Percentiles rank a stretch among this genome's conserved stretches.
Evolutionary conservation across 2,888 invertebrate genomes (phyloP).

Genomic region (Exocentrus adspersus): DNA sequence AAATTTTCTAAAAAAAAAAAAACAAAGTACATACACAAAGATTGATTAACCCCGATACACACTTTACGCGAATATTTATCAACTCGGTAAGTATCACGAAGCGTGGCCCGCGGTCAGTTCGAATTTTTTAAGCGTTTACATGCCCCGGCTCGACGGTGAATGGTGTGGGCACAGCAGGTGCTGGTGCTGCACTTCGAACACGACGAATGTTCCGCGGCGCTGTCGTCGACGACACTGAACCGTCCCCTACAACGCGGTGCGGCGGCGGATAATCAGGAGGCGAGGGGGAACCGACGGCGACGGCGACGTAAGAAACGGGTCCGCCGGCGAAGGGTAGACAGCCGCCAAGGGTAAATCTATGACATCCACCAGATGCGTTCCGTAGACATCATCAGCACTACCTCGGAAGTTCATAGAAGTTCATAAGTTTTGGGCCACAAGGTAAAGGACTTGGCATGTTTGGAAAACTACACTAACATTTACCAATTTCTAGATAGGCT

Average conservation of each 20-base stretch:
- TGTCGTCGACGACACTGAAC: conserved; percentile 21
- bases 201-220: conserved; percentile 16
- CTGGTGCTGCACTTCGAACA: conserved; percentile 28
- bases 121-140: conserved; percentile 30
- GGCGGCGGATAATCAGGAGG: conserved; percentile 24
- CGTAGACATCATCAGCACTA: too few relatives aligned
- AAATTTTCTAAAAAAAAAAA: conserved; percentile 15
- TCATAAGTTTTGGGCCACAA: too few relatives aligned
- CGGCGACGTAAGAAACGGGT: conserved; percentile 13
- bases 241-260: background rate
- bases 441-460: too few relatives aligned
- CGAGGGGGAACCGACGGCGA: conserved; percentile 21
- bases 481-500: too few relatives aligned
- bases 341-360: too few relatives aligned
- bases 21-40: conserved; percentile 7
- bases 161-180: conserved; percentile 32
- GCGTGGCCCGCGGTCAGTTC: conserved; percentile 28
- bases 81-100: conserved; percentile 32
- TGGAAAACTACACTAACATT: too few relatives aligned
- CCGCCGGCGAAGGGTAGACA: conserved; percentile 7
- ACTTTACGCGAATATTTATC: conserved; percentile 27
- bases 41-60: conserved; percentile 30
- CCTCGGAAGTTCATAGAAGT: too few relatives aligned
- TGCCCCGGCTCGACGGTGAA: conserved; percentile 22
- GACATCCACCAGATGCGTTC: too few relatives aligned